These are phyloP conservation scores for Hoplias malabaricus DNA, from an alignment of 2,113 vertebrate species.

Conservation along the genomic window DNA sequence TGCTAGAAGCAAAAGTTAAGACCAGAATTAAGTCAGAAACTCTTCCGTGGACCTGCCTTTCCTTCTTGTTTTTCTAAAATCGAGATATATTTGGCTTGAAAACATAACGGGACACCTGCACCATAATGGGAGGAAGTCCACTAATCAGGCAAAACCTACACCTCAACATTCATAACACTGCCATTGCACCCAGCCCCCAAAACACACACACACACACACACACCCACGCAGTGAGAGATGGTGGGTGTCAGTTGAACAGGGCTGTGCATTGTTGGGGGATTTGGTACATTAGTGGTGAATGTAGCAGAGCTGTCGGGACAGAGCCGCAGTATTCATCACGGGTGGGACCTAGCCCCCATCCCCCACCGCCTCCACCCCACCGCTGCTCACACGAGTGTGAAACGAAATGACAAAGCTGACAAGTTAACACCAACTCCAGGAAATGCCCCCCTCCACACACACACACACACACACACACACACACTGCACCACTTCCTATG, in stretches of 20 bases:
- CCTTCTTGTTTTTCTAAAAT: too few relatives aligned
- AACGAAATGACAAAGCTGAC: background rate
- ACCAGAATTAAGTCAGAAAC: too few relatives aligned
- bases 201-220: background rate
- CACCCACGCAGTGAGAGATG: background rate
- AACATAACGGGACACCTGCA: background rate
- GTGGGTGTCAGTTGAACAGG: background rate
- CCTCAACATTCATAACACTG: background rate
- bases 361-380: background rate
- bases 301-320: conserved; percentile 31
- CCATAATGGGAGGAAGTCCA: background rate
- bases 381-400: background rate
- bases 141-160: background rate
- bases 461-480: background rate
- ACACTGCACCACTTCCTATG: background rate
- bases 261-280: conserved; percentile 25
- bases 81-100: too few relatives aligned
- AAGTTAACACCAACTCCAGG: conserved; percentile 20
- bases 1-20: too few relatives aligned
- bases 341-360: background rate
- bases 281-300: conserved; percentile 36
- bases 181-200: background rate
- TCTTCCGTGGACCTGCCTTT: too few relatives aligned
- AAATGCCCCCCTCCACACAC: background rate
- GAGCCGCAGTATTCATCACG: background rate